Conservation (phyloP, 2,888 invertebrate genomes). For the Sialis lutaria region DNA sequence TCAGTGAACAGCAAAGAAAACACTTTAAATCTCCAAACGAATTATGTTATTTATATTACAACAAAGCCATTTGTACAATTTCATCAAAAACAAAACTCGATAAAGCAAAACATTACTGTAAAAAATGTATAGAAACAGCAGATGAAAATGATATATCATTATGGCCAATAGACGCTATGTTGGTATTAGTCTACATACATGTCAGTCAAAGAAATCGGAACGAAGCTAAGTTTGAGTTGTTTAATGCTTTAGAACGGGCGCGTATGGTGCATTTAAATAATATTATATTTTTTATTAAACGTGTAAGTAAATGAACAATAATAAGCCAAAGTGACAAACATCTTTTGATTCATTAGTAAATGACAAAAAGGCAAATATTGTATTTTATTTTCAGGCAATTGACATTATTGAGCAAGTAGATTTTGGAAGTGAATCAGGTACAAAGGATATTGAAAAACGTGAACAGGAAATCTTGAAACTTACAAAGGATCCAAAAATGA, state of each 20-base stretch:
- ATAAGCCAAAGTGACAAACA: background rate
- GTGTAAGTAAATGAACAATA: constrained; percentile 11
- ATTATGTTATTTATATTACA: constrained; percentile 29
- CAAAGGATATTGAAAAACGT: constrained; percentile 23
- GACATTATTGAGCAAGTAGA: constrained; percentile 22
- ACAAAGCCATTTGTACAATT: constrained; percentile 21
- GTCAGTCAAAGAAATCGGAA: constrained; percentile 26
- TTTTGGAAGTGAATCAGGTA: constrained; percentile 20
- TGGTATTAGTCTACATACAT: constrained; percentile 26
- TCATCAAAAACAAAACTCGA: constrained; percentile 17
- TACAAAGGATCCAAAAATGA: constrained; percentile 24
- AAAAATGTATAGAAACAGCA: constrained; percentile 22
- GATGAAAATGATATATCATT: constrained; percentile 16
- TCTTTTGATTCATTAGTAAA: background rate
- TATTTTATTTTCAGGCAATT: constrained; percentile 15
- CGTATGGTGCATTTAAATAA: constrained; percentile 19
- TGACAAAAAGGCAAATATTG: background rate
- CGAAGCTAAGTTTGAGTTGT: constrained; percentile 25
- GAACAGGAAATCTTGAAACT: constrained; percentile 25
- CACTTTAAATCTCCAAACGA: constrained; percentile 21
- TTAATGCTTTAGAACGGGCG: constrained; percentile 17
- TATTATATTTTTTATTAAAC: constrained; percentile 19
- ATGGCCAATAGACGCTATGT: constrained; percentile 27
- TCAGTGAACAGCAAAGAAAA: constrained; percentile 17
- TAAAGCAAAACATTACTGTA: constrained; percentile 23